Evolutionary conservation across 2,113 vertebrate genomes (phyloP), one percentile per base, ranked within the genome.

Genomic region (Alethe diademata): DNA sequence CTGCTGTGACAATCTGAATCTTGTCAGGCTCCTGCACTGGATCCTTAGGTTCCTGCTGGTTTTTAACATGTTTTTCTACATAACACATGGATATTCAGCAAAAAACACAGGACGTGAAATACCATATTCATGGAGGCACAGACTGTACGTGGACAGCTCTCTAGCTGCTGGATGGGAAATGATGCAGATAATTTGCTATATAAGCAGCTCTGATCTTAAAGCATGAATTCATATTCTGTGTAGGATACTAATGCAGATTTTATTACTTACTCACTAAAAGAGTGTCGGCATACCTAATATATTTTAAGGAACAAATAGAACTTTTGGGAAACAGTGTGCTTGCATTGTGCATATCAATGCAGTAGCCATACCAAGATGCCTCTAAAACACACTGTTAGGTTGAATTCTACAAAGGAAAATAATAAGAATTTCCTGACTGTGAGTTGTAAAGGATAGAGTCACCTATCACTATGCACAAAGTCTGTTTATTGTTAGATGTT

Each of bases 141-240:
- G 92, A 53, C 87, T 96, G 91, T 97, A 95, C 92, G 69, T 97
- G 93, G 93, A 76, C 92, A 93, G 70, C 33, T 85, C 67, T 96
- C 87, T 89, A 95, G 92, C 67, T 93, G 73, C 78, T 95, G 36
- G 87, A 70, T 86, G 92, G 95, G 96, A 96, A 97, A 83, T 96
- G 93, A 94, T 95, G 80, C 84, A 95, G 62, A 87, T 96, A 96
- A 98, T 97, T 97, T 97, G 95, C 70, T 96, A 35, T 90, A 88
- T 86, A 95, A 97, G 86, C 83, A 80, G 80, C 75, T 97, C 95
- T 86, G 90, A 94, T 86, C 94, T 96, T 96, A 94, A 95, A 96
- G 90, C 66, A 67, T 88, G 88, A 93, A 87, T 96, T 97, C 67
- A 61, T 45, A 72, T 91, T 93, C 80, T 96, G 84, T 75, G 40